These are phyloP conservation scores for Isoperla grammatica DNA, from an alignment of 2,888 invertebrate genomes.

Conservation along the genomic window DNA sequence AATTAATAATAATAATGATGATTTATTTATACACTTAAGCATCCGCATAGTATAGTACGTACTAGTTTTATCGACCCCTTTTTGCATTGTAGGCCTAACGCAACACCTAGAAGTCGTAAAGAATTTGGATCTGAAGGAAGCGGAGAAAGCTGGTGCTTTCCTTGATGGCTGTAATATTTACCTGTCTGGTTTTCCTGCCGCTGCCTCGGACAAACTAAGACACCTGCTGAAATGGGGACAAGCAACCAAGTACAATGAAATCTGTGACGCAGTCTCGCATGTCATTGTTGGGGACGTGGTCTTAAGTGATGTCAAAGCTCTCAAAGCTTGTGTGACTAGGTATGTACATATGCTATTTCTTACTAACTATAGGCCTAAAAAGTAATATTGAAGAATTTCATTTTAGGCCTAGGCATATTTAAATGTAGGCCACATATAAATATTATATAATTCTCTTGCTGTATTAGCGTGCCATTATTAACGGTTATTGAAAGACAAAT, in stretches of 20 bases:
- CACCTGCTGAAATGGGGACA: slow-evolving; percentile 70
- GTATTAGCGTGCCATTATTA: too few species aligned
- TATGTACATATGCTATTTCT: neutral
- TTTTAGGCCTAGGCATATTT: too few species aligned
- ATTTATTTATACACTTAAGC: too few species aligned
- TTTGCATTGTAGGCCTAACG: too few species aligned
- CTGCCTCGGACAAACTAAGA: slow-evolving; percentile 60
- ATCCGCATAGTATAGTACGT: too few species aligned
- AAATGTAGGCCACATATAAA: too few species aligned
- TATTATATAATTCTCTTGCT: too few species aligned
- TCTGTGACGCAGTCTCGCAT: slow-evolving; percentile 74
- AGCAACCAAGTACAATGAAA: slow-evolving; percentile 72
- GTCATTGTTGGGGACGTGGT: slow-evolving; percentile 60
- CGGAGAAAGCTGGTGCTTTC: slow-evolving; percentile 70
- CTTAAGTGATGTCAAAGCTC: neutral
- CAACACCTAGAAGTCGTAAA: slow-evolving; percentile 31
- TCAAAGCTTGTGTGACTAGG: slow-evolving; percentile 11
- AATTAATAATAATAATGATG: too few species aligned
- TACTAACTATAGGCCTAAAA: too few species aligned
- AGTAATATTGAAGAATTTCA: too few species aligned
- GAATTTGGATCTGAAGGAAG: slow-evolving; percentile 55
- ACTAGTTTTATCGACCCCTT: too few species aligned
- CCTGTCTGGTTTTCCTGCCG: slow-evolving; percentile 58
- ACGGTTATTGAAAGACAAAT: too few species aligned
- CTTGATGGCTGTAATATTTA: slow-evolving; percentile 83